These are phyloP conservation scores for Nasonia longicornis DNA, from an alignment of 1,140 invertebrate genomes.

Conservation along the genomic window DNA sequence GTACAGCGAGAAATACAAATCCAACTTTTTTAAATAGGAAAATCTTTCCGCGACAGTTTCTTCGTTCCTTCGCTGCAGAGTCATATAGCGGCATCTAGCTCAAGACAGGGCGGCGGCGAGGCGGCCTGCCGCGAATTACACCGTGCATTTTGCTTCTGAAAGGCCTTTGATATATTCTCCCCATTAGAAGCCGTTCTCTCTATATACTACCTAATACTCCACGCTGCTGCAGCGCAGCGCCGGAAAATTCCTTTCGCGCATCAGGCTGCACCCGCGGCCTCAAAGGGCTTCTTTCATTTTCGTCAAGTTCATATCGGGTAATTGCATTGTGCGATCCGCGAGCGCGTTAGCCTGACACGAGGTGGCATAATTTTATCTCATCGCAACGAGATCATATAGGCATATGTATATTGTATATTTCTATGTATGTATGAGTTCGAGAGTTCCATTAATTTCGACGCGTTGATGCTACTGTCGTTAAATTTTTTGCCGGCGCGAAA, in stretches of 20 bases:
- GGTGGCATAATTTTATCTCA: not conserved
- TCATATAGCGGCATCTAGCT: not conserved
- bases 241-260: slow-evolving; percentile 17
- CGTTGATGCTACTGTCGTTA: not conserved
- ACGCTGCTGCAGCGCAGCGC: not conserved
- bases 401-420: not conserved
- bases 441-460: not conserved
- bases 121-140: slow-evolving; percentile 14
- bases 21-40: not conserved
- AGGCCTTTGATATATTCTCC: slow-evolving; percentile 27
- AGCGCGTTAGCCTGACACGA: no score
- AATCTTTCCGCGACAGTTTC: not conserved
- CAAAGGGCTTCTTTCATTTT: slow-evolving; percentile 3
- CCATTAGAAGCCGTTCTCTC: slow-evolving; percentile 7
- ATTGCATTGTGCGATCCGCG: not conserved
- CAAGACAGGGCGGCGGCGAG: not conserved
- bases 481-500: not conserved
- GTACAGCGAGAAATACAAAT: not conserved
- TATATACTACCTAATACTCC: not conserved
- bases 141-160: slow-evolving; percentile 21
- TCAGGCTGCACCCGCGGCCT: not conserved
- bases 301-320: not conserved
- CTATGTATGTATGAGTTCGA: not conserved
- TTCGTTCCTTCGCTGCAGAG: not conserved
- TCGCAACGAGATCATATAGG: not conserved